Conservation (phyloP, 2,797 vertebrate species). For the Triplophysa yarkandensis region DNA sequence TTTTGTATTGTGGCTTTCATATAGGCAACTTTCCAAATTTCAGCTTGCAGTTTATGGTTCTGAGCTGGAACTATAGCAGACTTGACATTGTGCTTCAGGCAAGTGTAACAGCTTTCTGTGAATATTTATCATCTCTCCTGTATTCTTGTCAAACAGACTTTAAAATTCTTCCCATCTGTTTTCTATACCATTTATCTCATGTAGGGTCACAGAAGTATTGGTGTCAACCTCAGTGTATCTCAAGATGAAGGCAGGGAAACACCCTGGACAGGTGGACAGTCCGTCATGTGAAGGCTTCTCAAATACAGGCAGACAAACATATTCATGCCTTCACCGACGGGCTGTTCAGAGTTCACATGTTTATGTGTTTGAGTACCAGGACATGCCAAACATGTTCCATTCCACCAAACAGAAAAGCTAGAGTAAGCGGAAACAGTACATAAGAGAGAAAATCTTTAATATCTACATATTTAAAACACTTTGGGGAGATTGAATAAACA, state of each 20-base stretch:
- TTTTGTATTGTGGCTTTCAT: not conserved
- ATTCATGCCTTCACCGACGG: not conserved
- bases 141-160: not conserved
- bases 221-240: not conserved
- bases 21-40: not conserved
- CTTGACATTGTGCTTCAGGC: slow-evolving; percentile 12
- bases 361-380: not conserved
- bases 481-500: not conserved
- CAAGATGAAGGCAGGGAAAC: not conserved
- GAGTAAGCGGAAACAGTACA: not conserved
- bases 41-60: not conserved
- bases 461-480: too few relatives aligned
- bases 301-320: not conserved
- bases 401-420: too few relatives aligned
- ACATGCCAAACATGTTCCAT: not conserved
- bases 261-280: not conserved
- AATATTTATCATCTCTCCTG: slow-evolving; percentile 1
- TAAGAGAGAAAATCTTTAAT: too few relatives aligned
- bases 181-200: not conserved
- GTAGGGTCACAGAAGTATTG: not conserved
- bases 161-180: not conserved
- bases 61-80: not conserved
- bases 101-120: slow-evolving; percentile 8
- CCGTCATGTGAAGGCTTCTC: not conserved
- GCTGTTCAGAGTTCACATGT: not conserved